Percentiles rank a stretch among this genome's conserved stretches.
Conservation (phyloP, 2,113 vertebrate species). For the Rostratula benghalensis region DNA sequence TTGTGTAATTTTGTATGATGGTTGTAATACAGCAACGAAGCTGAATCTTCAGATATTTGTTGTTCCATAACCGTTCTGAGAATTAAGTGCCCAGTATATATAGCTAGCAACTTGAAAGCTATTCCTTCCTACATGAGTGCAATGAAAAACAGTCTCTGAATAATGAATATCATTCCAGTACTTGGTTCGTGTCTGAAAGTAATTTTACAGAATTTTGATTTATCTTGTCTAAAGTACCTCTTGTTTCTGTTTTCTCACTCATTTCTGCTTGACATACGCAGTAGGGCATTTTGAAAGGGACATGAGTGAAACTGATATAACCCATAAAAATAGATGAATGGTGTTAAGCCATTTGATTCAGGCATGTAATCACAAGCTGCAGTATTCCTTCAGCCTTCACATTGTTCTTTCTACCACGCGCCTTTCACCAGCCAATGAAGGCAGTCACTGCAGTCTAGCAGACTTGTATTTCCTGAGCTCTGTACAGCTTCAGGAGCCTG, state of each 20-base stretch:
- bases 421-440: background rate
- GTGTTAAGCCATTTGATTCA: constrained; percentile 29
- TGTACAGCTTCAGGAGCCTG: background rate
- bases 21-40: background rate
- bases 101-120: background rate
- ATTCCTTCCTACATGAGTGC: background rate
- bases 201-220: background rate
- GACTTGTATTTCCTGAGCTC: background rate
- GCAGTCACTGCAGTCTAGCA: background rate
- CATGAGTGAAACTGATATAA: constrained; percentile 35
- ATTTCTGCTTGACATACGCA: background rate
- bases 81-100: background rate
- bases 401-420: background rate
- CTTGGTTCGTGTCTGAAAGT: constrained; percentile 7
- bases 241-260: constrained; percentile 8
- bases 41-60: background rate
- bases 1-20: background rate
- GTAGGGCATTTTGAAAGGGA: constrained; percentile 25
- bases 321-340: constrained; percentile 51
- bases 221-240: background rate
- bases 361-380: constrained; percentile 1
- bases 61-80: background rate
- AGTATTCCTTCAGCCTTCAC: background rate
- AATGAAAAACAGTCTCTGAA: background rate
- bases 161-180: background rate